Base-by-base conservation (phyloP, 1,140 invertebrate genomes). In the Micrasema longulum region DNA sequence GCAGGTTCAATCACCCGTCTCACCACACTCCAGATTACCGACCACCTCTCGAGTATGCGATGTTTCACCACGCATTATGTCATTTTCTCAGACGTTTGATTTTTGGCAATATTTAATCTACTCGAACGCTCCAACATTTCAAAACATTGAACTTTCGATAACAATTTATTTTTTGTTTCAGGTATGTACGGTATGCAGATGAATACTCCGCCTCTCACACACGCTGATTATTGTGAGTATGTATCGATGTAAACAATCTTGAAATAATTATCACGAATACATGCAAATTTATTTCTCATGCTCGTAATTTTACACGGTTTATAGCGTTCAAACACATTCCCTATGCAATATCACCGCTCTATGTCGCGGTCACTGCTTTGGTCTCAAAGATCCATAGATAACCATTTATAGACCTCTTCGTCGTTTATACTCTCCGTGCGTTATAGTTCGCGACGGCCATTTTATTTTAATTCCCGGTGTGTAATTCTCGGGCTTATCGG, bases 391-490 rank as follows among this genome's bases (percentile, higher is more conserved):
- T 76, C 71, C 71, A 71, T 71, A 76, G 71, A 76, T 73, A 76
- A 76, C 74, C 74, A 72, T 76, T 75, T 75, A 73, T 76, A 76
- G 74, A 64, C 10, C 38, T 45, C 57, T 35, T 31, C 16, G 31
- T 52, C 43, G 71, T 47, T 62, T 65, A 36, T 67, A 47, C 68
- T 55, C 68, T 18, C 63, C 63, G 73, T 75, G 73, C 73, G 73
- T 75, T 75, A 75, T 66, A 69, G 70, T 64, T 16, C 20, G 38
- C 69, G 48, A 57, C 57, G 73, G 47, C 69, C 66, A 57, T 66
- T 73, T 76, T 76, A 68, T 72, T 76, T 76, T 76, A 75, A 76
- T 76, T 76, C 74, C 50, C 47, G 57, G 57, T 62, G 52, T 45
- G 68, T 70, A 70, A 70, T 70, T 70, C 68, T 45, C 31, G 18